phyloP scores from a whole-genome alignment of 2,888 invertebrate species.

The Pseudococcus viburni region DNA sequence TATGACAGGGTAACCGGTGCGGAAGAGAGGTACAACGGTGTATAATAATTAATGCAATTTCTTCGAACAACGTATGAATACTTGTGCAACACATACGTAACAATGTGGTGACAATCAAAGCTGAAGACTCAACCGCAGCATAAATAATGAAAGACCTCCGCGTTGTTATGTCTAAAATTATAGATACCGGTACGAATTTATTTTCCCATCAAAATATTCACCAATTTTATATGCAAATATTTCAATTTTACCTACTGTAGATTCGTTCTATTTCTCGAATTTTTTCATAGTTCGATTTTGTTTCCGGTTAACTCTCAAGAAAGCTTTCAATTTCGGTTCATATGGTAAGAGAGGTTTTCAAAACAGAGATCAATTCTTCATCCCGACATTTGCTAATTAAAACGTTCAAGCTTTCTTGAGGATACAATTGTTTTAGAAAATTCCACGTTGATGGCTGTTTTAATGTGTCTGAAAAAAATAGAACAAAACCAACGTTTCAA shows the following conservation, averaged over 20 bases:
- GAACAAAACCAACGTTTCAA: neutral
- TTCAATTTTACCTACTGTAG: neutral
- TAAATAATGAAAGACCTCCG: neutral
- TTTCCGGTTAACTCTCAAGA: neutral
- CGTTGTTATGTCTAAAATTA: neutral
- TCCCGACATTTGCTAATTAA: constrained; percentile 45
- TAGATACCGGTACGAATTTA: neutral
- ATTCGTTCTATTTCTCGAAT: too few species aligned
- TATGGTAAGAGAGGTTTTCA: constrained; percentile 30
- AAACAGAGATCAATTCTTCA: neutral
- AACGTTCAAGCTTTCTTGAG: constrained; percentile 5
- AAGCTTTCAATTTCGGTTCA: neutral
- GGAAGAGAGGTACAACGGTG: neutral
- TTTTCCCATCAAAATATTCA: neutral
- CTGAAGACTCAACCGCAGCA: too few species aligned
- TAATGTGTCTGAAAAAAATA: constrained; percentile 22
- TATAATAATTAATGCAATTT: constrained; percentile 11
- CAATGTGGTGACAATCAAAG: neutral
- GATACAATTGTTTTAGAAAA: constrained; percentile 10
- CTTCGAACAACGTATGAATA: neutral
- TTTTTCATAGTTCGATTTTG: neutral
- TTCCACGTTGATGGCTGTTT: constrained; percentile 4
- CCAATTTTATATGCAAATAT: neutral
- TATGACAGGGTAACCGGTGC: neutral
- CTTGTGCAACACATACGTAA: too few species aligned